A percentile compares a stretch with the other conserved stretches of the same genome.
Conservation (phyloP, 2,888 invertebrate species). For the Orthosia cruda region DNA sequence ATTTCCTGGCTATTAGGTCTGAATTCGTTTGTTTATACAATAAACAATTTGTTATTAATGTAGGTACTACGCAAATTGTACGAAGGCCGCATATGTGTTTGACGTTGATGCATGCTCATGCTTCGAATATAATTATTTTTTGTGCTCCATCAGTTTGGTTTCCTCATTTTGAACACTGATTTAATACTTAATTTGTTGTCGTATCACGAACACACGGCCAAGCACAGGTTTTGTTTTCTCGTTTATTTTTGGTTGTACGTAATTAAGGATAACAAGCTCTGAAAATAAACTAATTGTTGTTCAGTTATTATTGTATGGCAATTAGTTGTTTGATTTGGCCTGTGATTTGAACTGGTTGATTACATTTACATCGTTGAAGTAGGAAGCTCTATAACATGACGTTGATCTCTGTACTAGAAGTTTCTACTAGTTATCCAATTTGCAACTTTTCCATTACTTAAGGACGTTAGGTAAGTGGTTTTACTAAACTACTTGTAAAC, state of each 20-base stretch:
- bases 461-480: constrained; percentile 48
- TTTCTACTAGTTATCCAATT: constrained; percentile 29
- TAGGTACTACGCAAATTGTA: constrained; percentile 68
- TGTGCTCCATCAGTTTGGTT: constrained; percentile 47
- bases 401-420: constrained; percentile 30
- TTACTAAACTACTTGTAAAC: constrained; percentile 36
- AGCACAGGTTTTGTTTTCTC: constrained; percentile 8
- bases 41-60: constrained; percentile 59
- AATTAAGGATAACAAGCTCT: constrained; percentile 33
- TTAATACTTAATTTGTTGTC: constrained; percentile 32
- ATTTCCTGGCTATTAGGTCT: constrained; percentile 29
- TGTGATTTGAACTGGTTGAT: constrained; percentile 11
- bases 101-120: constrained; percentile 63
- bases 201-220: constrained; percentile 26
- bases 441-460: constrained; percentile 46
- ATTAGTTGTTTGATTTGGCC: constrained; percentile 14
- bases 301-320: constrained; percentile 7
- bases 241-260: constrained; percentile 28
- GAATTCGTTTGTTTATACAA: constrained; percentile 34
- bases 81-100: constrained; percentile 70
- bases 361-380: constrained; percentile 28
- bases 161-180: constrained; percentile 51
- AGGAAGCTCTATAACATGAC: not conserved
- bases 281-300: constrained; percentile 18
- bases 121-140: constrained; percentile 57